Conservation (phyloP, 2,113 vertebrate species). For the Peromyscus maniculatus region DNA sequence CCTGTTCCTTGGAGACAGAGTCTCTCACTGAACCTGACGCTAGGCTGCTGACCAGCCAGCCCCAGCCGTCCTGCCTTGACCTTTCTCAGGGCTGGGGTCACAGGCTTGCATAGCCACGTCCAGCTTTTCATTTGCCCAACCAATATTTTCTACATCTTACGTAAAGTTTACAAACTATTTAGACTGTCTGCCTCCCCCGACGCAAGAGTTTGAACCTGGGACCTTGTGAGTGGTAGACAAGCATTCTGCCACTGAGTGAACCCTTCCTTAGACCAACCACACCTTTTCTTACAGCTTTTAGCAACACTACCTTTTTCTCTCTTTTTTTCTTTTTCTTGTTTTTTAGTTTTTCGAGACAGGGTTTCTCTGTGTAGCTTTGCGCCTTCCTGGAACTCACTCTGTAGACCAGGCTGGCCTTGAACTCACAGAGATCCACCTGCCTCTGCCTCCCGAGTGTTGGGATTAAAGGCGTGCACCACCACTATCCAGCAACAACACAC, state of each 20-base stretch:
- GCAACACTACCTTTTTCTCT: background rate
- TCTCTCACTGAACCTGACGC: background rate
- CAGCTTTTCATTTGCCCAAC: background rate
- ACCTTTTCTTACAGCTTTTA: background rate
- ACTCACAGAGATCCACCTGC: no score
- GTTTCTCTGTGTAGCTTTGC: no score
- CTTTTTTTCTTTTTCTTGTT: no score
- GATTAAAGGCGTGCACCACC: no score
- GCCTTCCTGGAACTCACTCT: no score
- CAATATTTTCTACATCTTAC: background rate
- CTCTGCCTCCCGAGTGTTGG: no score
- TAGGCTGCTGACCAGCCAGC: background rate
- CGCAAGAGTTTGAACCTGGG: no score
- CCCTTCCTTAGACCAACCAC: no score
- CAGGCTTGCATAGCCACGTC: background rate
- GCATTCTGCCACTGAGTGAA: background rate
- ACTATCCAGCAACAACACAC: background rate
- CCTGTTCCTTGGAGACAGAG: background rate
- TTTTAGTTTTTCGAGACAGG: no score
- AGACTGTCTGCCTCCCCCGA: background rate
- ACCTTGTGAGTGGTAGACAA: background rate
- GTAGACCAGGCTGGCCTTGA: no score
- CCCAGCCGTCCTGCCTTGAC: background rate
- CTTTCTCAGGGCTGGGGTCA: background rate
- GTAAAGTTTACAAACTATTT: background rate